Percentiles rank a stretch among this genome's conserved stretches.
phyloP scores from a whole-genome alignment of 2,797 vertebrate species.

The Neostethus bicornis region DNA sequence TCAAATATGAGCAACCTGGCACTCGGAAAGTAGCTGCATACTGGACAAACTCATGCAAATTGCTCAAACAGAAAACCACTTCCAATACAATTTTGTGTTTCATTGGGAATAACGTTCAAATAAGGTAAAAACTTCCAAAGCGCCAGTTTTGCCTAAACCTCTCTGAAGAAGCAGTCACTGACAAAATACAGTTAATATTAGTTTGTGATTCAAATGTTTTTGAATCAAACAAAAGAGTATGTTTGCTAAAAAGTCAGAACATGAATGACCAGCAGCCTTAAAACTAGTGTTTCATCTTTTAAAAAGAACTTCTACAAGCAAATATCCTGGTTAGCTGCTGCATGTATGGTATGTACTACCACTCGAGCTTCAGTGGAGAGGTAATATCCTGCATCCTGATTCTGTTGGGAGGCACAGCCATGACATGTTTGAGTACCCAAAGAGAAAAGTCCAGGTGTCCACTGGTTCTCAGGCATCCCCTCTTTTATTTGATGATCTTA shows the following conservation, averaged over 20 bases:
- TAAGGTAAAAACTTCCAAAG: too few species aligned
- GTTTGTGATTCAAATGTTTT: too few species aligned
- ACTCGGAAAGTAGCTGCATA: too few species aligned
- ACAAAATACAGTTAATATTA: too few species aligned
- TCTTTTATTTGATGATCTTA: slow-evolving; percentile 51
- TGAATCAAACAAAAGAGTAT: slow-evolving; percentile 14
- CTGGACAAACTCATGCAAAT: too few species aligned
- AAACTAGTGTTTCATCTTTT: slow-evolving; percentile 21
- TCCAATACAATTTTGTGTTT: too few species aligned
- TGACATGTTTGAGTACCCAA: slow-evolving; percentile 69
- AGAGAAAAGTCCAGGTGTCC: slow-evolving; percentile 77
- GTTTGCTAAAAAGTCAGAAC: slow-evolving; percentile 17
- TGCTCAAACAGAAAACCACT: too few species aligned
- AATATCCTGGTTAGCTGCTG: slow-evolving; percentile 25
- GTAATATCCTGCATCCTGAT: slow-evolving; percentile 75
- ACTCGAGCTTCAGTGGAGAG: slow-evolving; percentile 59
- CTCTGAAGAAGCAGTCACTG: too few species aligned
- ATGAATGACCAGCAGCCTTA: slow-evolving; percentile 1
- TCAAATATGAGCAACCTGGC: too few species aligned
- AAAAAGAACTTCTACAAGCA: slow-evolving; percentile 12
- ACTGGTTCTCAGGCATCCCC: slow-evolving; percentile 21
- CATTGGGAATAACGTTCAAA: too few species aligned
- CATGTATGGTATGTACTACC: slow-evolving; percentile 51
- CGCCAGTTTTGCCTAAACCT: too few species aligned
- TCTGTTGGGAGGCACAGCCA: slow-evolving; percentile 53